Conservation (phyloP, 2,888 invertebrate genomes). For the Ceriagrion tenellum region DNA sequence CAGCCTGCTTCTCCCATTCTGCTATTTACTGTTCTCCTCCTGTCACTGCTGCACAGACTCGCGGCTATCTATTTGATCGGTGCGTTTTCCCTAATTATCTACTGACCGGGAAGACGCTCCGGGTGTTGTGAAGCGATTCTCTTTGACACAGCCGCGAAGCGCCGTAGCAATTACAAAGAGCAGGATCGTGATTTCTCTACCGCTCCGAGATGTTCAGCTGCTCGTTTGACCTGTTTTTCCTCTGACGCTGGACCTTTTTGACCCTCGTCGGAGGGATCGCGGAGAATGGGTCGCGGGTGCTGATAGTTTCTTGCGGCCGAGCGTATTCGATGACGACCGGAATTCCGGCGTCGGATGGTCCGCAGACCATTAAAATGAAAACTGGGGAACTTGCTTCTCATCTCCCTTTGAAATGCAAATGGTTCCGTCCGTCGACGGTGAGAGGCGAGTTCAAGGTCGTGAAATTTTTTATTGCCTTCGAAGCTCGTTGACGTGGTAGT, state of each 20-base stretch:
- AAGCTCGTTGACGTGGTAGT: not conserved
- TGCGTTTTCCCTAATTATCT: not conserved
- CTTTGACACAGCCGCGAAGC: not conserved
- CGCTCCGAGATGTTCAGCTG: not conserved
- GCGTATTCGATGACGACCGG: not conserved
- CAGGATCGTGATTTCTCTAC: constrained; percentile 1
- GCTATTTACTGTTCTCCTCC: not conserved
- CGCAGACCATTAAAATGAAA: not conserved
- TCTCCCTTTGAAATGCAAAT: not conserved
- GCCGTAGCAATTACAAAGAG: not conserved
- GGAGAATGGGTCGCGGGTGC: not conserved
- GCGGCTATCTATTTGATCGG: not conserved
- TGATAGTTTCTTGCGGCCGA: not conserved
- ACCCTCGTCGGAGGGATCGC: not conserved
- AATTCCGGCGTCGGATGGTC: not conserved
- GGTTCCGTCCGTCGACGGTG: not conserved
- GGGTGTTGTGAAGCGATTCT: not conserved
- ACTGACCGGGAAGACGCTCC: not conserved
- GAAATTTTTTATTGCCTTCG: not conserved
- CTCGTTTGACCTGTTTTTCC: not conserved
- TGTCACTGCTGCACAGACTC: not conserved
- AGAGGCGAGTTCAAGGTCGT: constrained; percentile 5
- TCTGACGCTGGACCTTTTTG: not conserved
- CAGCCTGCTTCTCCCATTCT: not conserved
- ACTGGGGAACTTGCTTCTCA: not conserved